These are phyloP conservation scores for Lordiphosa fenestrarum DNA, from an alignment of 2,888 invertebrate genomes.

Conservation along the genomic window DNA sequence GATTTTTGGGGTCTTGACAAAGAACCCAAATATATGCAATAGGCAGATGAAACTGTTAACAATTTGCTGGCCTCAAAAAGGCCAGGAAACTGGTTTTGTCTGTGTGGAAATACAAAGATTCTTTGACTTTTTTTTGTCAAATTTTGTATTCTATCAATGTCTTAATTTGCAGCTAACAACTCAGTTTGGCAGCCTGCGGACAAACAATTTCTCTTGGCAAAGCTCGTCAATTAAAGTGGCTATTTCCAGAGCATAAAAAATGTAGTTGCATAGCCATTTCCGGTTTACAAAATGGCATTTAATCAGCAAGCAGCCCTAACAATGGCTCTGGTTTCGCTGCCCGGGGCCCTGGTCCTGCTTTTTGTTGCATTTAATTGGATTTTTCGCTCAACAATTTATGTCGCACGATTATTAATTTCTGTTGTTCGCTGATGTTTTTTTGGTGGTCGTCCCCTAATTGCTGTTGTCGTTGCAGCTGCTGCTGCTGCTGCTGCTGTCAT, in stretches of 20 bases:
- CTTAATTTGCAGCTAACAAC: too few species aligned
- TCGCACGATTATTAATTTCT: constrained; percentile 45
- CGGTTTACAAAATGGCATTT: constrained; percentile 25
- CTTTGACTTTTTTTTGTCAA: too few species aligned
- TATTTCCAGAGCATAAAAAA: too few species aligned
- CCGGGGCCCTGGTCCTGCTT: constrained; percentile 24
- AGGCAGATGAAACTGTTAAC: too few species aligned
- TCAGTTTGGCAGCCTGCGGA: background rate
- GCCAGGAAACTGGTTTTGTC: too few species aligned
- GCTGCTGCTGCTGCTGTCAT: constrained; percentile 26
- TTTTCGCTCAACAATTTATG: constrained; percentile 46
- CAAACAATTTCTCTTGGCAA: background rate
- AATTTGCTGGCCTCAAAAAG: too few species aligned
- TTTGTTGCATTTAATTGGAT: constrained; percentile 69
- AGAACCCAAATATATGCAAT: too few species aligned
- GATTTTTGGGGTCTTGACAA: too few species aligned
- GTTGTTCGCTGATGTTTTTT: constrained; percentile 18
- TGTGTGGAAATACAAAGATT: too few species aligned
- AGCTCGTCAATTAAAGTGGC: constrained; percentile 19
- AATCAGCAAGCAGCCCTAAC: constrained; percentile 27
- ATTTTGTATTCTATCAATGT: too few species aligned
- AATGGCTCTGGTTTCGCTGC: constrained; percentile 31
- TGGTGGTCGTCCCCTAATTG: constrained; percentile 51
- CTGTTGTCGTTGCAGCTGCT: constrained; percentile 29
- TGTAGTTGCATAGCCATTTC: constrained; percentile 1